Percentiles rank a stretch among this genome's conserved stretches.
These are phyloP conservation scores for Leptatherina wallacei DNA, from an alignment of 2,797 vertebrate species.

Conservation along the genomic window DNA sequence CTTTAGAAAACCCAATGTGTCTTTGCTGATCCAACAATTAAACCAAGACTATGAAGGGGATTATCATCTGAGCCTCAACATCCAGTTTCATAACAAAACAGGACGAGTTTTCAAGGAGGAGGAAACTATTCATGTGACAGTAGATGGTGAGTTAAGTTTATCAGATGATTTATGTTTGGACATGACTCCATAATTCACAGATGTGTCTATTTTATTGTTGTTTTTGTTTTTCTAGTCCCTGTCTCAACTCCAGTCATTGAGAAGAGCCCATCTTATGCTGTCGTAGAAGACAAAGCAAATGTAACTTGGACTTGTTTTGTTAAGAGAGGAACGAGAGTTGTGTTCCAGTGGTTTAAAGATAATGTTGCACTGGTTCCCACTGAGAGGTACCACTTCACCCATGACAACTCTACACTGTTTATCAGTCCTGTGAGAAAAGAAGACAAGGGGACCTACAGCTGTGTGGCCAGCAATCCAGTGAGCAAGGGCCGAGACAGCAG, in stretches of 20 bases:
- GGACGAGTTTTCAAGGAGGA: constrained; percentile 74
- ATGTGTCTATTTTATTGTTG: not conserved
- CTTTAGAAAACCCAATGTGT: constrained; percentile 85
- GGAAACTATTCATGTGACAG: constrained; percentile 88
- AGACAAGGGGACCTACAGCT: constrained; percentile 90
- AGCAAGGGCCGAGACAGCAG: constrained; percentile 82
- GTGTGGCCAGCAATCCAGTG: constrained; percentile 88
- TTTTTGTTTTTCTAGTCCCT: constrained; percentile 80
- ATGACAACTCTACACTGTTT: constrained; percentile 81
- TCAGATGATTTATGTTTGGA: not conserved
- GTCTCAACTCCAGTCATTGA: constrained; percentile 84
- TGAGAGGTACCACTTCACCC: constrained; percentile 83
- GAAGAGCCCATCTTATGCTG: constrained; percentile 82
- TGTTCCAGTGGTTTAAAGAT: constrained; percentile 90
- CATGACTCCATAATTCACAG: not conserved
- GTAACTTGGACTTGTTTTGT: constrained; percentile 89
- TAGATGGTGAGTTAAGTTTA: constrained; percentile 86
- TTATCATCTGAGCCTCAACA: constrained; percentile 90
- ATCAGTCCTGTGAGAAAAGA: constrained; percentile 91
- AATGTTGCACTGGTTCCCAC: constrained; percentile 67
- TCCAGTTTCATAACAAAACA: constrained; percentile 69
- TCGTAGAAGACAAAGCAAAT: constrained; percentile 90
- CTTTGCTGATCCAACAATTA: constrained; percentile 86
- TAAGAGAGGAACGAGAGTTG: constrained; percentile 85
- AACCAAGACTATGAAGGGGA: constrained; percentile 86